phyloP scores from a whole-genome alignment of 2,888 invertebrate species.

The Aphodius sticticus region DNA sequence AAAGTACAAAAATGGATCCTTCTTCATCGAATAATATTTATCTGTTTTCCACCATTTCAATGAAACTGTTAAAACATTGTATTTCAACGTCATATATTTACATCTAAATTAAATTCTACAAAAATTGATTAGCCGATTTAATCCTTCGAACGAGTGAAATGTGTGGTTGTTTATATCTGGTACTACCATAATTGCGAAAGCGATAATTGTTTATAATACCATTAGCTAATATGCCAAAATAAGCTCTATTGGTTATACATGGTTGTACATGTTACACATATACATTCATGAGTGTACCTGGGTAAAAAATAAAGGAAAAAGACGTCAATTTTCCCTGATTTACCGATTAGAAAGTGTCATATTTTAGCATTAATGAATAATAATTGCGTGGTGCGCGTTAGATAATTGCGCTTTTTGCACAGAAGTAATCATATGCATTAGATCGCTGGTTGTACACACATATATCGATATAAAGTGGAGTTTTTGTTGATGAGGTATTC shows the following conservation, averaged over 20 bases:
- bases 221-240: conserved; percentile 18
- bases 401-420: neutral
- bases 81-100: neutral
- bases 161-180: neutral
- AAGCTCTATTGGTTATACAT: conserved; percentile 6
- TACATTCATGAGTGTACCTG: neutral
- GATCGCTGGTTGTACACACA: neutral
- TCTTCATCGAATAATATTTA: no score
- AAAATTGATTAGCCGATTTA: neutral
- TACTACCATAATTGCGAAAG: neutral
- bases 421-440: neutral
- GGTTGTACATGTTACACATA: neutral
- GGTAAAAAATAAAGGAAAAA: conserved; percentile 5
- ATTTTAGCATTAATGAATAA: conserved; percentile 25
- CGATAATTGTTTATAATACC: neutral
- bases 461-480: neutral
- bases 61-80: no score
- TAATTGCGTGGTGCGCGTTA: neutral
- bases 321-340: conserved; percentile 21
- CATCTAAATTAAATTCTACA: neutral
- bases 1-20: no score
- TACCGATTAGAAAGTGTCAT: conserved; percentile 24
- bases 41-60: no score
- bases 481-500: neutral
- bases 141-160: neutral